Evolutionary conservation across 2,888 invertebrate species (phyloP).

Genomic region (Corbicula japonica): DNA sequence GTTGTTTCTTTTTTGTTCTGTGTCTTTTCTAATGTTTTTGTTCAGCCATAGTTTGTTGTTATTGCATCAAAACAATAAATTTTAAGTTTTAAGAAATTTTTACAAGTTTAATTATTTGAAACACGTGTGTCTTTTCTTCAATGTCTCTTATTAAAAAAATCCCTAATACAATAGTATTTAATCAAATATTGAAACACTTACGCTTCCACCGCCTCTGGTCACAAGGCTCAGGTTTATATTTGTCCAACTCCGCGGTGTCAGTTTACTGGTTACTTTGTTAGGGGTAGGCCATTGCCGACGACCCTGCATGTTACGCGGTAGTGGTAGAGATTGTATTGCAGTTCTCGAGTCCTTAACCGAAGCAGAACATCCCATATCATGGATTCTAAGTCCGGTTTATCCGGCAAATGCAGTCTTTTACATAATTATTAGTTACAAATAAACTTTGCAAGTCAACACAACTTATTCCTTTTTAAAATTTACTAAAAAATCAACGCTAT

Average conservation of each 20-base stretch:
- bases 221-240: constrained; percentile 60
- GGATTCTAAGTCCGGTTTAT: not conserved
- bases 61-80: not conserved
- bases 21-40: not conserved
- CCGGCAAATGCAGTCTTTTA: not conserved
- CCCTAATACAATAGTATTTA: not conserved
- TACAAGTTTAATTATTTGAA: not conserved
- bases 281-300: constrained; percentile 37
- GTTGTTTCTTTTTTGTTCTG: not conserved
- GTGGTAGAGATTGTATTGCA: constrained; percentile 20
- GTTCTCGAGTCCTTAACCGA: constrained; percentile 40
- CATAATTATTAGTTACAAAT: not conserved
- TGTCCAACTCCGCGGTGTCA: constrained; percentile 72
- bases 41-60: not conserved
- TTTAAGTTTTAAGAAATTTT: not conserved
- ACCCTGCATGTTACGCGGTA: constrained; percentile 7
- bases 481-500: not conserved
- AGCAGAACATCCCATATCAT: constrained; percentile 52
- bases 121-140: not conserved
- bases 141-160: not conserved
- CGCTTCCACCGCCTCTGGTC: constrained; percentile 68
- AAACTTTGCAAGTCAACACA: not conserved
- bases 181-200: constrained; percentile 42
- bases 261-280: constrained; percentile 3
- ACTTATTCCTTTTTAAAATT: not conserved